Evolutionary conservation across 2,113 vertebrate species (phyloP).

Genomic region (Blennius ocellaris): DNA sequence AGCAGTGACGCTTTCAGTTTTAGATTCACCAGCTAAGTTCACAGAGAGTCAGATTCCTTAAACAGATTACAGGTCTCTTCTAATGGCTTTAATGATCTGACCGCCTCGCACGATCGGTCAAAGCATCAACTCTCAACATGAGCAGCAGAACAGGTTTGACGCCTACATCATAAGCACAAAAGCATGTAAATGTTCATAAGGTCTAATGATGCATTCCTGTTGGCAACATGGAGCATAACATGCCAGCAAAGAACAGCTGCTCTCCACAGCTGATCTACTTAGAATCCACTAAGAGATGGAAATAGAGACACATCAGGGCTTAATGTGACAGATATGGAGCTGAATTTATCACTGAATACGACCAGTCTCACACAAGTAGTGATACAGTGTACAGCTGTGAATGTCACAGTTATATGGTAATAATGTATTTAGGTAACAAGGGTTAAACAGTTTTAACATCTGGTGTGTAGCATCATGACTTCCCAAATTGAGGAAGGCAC

Average conservation of each 20-base stretch:
- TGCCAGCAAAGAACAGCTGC: slow-evolving; percentile 25
- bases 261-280: slow-evolving; percentile 23
- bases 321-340: slow-evolving; percentile 15
- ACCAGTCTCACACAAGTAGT: neutral
- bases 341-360: slow-evolving; percentile 7
- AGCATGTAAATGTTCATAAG: slow-evolving; percentile 3
- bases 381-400: neutral
- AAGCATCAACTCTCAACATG: neutral
- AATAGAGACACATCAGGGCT: slow-evolving; percentile 20
- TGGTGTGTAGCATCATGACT: neutral
- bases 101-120: neutral
- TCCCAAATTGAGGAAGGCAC: neutral
- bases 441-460: neutral
- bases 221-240: neutral
- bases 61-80: neutral
- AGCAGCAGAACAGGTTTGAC: neutral
- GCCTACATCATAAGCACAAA: neutral
- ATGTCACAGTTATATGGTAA: neutral
- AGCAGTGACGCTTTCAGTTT: slow-evolving; percentile 11
- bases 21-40: slow-evolving; percentile 13
- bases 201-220: neutral
- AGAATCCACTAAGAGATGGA: slow-evolving; percentile 29
- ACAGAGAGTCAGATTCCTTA: neutral
- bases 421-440: neutral
- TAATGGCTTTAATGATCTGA: neutral